Conservation (phyloP, 1,140 invertebrate species). For the Pseudomyrmex concolor region DNA sequence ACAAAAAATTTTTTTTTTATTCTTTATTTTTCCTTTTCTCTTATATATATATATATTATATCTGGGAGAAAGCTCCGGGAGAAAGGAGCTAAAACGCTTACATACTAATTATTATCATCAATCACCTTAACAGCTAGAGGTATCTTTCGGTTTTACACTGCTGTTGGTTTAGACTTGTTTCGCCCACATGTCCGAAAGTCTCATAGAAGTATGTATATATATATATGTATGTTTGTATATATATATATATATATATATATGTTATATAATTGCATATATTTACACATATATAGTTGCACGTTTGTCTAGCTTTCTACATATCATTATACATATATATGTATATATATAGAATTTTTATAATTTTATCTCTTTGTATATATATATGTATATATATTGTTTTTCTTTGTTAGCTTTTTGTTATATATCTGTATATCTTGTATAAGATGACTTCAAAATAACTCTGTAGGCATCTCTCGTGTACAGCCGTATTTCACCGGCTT, state of each 20-base stretch:
- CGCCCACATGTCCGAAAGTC: conserved; percentile 47
- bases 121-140: conserved; percentile 79
- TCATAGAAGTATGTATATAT: conserved; percentile 56
- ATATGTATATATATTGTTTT: conserved; percentile 57
- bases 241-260: conserved; percentile 66
- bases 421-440: conserved; percentile 51
- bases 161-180: conserved; percentile 55
- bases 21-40: too few relatives aligned
- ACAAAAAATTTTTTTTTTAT: too few relatives aligned
- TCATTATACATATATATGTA: conserved; percentile 41
- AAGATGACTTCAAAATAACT: conserved; percentile 75
- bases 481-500: conserved; percentile 52
- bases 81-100: conserved; percentile 77
- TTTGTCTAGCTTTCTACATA: conserved; percentile 19
- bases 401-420: conserved; percentile 50
- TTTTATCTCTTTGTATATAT: conserved; percentile 39
- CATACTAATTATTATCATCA: conserved; percentile 84
- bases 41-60: conserved; percentile 5
- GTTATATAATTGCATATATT: conserved; percentile 19
- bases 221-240: conserved; percentile 18
- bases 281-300: conserved; percentile 52
- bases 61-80: conserved; percentile 24
- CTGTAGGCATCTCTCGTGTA: conserved; percentile 75
- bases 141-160: conserved; percentile 64
- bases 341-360: conserved; percentile 61